These are phyloP conservation scores for Odontocolon sp. DNA, from an alignment of 2,888 invertebrate genomes.

Conservation along the genomic window DNA sequence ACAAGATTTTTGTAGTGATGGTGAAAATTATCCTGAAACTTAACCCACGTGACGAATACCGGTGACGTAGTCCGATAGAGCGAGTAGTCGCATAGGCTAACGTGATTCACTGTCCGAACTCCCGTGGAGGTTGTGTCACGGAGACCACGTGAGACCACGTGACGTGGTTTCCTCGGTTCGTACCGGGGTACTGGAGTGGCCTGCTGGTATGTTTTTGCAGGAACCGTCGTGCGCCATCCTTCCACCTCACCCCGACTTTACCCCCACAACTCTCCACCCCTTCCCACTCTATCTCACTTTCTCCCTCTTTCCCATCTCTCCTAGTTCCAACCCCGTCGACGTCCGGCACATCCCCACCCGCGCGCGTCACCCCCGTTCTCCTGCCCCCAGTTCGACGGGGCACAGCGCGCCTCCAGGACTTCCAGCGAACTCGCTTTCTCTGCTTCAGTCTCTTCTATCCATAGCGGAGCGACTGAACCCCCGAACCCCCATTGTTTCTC, in stretches of 20 bases:
- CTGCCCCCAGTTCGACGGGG: slow-evolving; percentile 39
- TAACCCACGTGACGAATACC: slow-evolving; percentile 45
- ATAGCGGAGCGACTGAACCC: slow-evolving; percentile 15
- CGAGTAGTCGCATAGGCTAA: background rate
- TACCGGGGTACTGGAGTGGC: slow-evolving; percentile 72
- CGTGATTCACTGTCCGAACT: slow-evolving; percentile 11
- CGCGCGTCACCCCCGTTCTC: slow-evolving; percentile 8
- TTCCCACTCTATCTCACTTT: slow-evolving; percentile 1
- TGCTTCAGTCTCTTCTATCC: slow-evolving; percentile 15
- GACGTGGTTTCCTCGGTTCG: slow-evolving; percentile 68
- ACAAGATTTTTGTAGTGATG: no score
- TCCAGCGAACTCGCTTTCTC: slow-evolving; percentile 17
- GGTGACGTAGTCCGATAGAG: background rate
- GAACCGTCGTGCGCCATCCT: slow-evolving; percentile 37
- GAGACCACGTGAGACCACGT: slow-evolving; percentile 60
- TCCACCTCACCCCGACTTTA: slow-evolving; percentile 29
- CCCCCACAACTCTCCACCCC: slow-evolving; percentile 13
- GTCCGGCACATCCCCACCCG: slow-evolving; percentile 47
- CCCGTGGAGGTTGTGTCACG: slow-evolving; percentile 25
- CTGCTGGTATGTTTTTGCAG: slow-evolving; percentile 73
- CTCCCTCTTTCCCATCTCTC: slow-evolving; percentile 33
- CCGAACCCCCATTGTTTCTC: background rate
- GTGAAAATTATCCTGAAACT: slow-evolving; percentile 21
- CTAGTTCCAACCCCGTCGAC: slow-evolving; percentile 42
- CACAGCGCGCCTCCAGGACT: slow-evolving; percentile 45